Percentiles rank a stretch among this genome's conserved stretches.
Evolutionary conservation across 2,797 vertebrate genomes (phyloP).

Genomic region (Morus bassanus): DNA sequence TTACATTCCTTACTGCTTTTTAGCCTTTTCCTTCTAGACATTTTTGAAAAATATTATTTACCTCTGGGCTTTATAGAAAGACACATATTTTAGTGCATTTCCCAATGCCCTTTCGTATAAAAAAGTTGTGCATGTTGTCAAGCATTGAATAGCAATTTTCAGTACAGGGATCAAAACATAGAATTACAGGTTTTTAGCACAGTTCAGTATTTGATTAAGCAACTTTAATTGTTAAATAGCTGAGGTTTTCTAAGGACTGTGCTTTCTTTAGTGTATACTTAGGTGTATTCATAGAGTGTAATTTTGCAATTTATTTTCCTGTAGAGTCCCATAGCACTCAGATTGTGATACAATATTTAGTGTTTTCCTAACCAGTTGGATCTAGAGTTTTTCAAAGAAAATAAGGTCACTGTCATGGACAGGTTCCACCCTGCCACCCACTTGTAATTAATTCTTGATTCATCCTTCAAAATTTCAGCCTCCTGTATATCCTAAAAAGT

Average conservation of each 20-base stretch:
- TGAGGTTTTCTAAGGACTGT: not conserved
- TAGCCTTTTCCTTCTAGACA: not conserved
- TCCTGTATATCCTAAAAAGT: not conserved
- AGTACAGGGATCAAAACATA: not conserved
- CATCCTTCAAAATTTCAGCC: not conserved
- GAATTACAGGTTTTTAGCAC: not conserved
- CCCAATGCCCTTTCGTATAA: not conserved
- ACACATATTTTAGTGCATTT: not conserved
- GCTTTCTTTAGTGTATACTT: not conserved
- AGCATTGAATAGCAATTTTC: not conserved
- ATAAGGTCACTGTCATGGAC: not conserved
- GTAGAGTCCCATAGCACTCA: not conserved
- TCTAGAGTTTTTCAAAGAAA: not conserved
- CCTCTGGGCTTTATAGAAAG: not conserved
- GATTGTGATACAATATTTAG: rapidly evolving
- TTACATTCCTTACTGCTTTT: not conserved
- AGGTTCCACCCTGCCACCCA: not conserved
- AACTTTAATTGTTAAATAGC: not conserved
- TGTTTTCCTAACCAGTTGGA: not conserved
- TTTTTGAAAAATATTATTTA: not conserved
- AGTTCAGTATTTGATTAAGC: not conserved
- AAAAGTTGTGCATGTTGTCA: not conserved
- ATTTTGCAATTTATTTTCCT: not conserved
- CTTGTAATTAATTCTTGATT: not conserved
- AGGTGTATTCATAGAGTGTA: not conserved